phyloP scores from a whole-genome alignment of 2,888 invertebrate species.

The Rhaphigaster nebulosa region DNA sequence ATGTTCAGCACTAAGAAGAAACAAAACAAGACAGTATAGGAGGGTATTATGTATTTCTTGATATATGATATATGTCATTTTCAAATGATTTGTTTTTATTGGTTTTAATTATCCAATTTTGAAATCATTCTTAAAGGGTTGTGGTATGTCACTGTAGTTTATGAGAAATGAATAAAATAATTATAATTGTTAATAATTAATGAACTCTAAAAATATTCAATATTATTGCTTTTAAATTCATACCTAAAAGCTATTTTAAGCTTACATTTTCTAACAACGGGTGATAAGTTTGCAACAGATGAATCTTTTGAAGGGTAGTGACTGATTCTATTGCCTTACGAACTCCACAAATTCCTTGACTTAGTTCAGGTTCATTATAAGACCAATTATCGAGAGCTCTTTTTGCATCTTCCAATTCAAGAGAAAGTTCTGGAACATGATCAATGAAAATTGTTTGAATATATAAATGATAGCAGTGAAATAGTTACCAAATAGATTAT shows the following conservation, averaged over 20 bases:
- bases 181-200: no score
- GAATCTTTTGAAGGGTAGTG: constrained; percentile 60
- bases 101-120: no score
- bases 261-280: constrained; percentile 57
- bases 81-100: no score
- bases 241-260: constrained; percentile 1
- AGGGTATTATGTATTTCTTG: no score
- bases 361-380: constrained; percentile 63
- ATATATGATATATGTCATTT: no score
- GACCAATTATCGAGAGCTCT: constrained; percentile 65
- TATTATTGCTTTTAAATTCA: not conserved
- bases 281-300: constrained; percentile 60
- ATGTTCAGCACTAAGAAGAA: no score
- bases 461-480: not conserved
- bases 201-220: not conserved
- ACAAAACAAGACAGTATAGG: no score
- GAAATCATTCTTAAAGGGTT: no score
- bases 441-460: not conserved
- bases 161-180: no score
- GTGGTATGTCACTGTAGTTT: no score
- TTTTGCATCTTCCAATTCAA: constrained; percentile 64
- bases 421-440: constrained; percentile 64
- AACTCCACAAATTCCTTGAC: constrained; percentile 56
- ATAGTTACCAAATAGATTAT: not conserved
- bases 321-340: constrained; percentile 60